Conservation (phyloP, 2,113 vertebrate genomes). For the Albula glossodonta region DNA sequence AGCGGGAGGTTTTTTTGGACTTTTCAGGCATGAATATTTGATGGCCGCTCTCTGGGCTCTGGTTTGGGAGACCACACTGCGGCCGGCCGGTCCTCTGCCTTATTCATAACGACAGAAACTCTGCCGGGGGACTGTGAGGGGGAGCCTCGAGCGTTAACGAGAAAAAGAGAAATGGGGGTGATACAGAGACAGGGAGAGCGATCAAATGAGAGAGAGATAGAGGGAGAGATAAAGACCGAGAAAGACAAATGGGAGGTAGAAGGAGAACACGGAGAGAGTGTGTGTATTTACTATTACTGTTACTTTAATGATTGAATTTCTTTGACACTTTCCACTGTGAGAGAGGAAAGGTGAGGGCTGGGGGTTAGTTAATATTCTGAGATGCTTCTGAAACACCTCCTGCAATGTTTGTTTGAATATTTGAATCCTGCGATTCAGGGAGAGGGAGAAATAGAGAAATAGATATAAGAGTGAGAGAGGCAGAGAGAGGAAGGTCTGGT, state of each 20-base stretch:
- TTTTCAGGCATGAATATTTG: conserved; percentile 43
- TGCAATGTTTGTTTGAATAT: too few relatives aligned
- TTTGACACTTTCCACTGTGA: too few relatives aligned
- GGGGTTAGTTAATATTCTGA: too few relatives aligned
- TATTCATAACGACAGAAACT: conserved; percentile 42
- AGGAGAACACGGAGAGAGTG: not conserved
- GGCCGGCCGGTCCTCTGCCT: conserved; percentile 37
- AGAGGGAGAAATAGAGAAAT: not conserved
- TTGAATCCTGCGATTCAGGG: not conserved
- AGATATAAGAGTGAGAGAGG: not conserved
- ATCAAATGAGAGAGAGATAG: not conserved
- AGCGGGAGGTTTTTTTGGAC: conserved; percentile 33
- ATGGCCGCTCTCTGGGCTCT: conserved; percentile 33
- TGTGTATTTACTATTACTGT: not conserved
- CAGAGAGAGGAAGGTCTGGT: not conserved
- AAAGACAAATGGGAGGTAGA: not conserved
- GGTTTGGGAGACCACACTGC: conserved; percentile 19
- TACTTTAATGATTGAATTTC: too few relatives aligned
- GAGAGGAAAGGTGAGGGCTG: too few relatives aligned
- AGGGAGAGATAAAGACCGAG: not conserved
- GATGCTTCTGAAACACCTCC: too few relatives aligned
- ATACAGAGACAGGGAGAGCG: not conserved
- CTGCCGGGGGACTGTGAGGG: conserved; percentile 16
- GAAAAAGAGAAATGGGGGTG: not conserved
- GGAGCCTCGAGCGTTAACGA: not conserved